Evolutionary conservation across 1,140 invertebrate genomes (phyloP).

Genomic region (Drosophila lacertosa): DNA sequence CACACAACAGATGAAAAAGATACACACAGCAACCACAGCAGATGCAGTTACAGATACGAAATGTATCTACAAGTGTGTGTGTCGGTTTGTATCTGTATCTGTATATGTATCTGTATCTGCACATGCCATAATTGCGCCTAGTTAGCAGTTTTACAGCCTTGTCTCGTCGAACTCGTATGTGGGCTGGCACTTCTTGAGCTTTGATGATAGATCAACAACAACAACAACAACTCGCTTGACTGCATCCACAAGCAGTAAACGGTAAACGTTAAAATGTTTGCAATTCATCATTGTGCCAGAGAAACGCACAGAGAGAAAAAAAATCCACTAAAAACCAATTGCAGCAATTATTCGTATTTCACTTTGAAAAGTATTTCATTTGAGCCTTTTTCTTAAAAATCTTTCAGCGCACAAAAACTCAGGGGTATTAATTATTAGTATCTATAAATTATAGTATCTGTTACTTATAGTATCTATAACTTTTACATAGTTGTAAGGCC

Average conservation of each 20-base stretch:
- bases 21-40: neutral
- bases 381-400: too few species aligned
- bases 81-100: constrained; percentile 10
- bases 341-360: constrained; percentile 55
- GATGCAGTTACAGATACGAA: constrained; percentile 2
- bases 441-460: too few species aligned
- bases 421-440: too few species aligned
- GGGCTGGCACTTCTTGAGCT: constrained; percentile 11
- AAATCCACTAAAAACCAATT: constrained; percentile 54
- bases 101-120: neutral
- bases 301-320: constrained; percentile 17
- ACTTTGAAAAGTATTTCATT: neutral
- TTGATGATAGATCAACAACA: constrained; percentile 10
- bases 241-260: constrained; percentile 17
- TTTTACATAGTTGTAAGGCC: too few species aligned
- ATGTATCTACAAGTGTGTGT: too few species aligned
- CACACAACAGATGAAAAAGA: constrained; percentile 19
- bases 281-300: constrained; percentile 42
- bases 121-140: constrained; percentile 22
- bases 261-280: constrained; percentile 26
- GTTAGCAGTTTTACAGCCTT: constrained; percentile 22
- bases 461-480: too few species aligned
- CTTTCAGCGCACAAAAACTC: too few species aligned
- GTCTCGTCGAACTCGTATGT: constrained; percentile 8
- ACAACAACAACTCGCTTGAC: constrained; percentile 11